Base-by-base conservation (phyloP, 2,113 vertebrate species). In the Cranoglanis bouderius region DNA sequence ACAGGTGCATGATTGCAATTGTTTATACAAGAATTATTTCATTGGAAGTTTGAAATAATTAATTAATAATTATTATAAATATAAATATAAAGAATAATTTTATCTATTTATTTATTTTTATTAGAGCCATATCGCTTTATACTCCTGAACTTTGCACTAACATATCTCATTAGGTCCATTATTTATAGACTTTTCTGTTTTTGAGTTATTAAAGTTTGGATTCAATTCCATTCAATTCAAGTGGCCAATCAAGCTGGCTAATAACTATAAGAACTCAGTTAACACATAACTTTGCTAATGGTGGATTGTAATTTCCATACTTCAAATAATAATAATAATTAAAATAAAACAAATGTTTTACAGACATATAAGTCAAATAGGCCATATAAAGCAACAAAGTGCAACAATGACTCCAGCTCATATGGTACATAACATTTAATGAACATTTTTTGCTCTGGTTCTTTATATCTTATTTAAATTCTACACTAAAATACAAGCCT, bases 11-110 rank as follows among this genome's bases (percentile, higher is more conserved):
- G n/a, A n/a, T n/a, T n/a, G n/a, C 18, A 18, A 59, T 59, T 88
- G 82, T 84, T 65, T 78, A n/a, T 51, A 51, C 12, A 78, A 78
- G 13, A 84, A 84, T n/a, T 46, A 46, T n/a, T 46, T 84, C 13
- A 65, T n/a, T 46, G 38, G 75, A 65, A n/a, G 57, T 84, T 84
- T 46, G 35, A 13, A 61, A 83, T 46, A 65, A 65, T n/a, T n/a
- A n/a, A n/a, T n/a, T n/a, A n/a, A n/a, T n/a, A n/a, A n/a, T n/a
- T n/a, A n/a, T n/a, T n/a, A n/a, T n/a, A n/a, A n/a, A n/a, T n/a
- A n/a, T n/a, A n/a, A n/a, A n/a, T n/a, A n/a, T n/a, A n/a, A n/a
- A n/a, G n/a, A n/a, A n/a, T n/a, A n/a, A n/a, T n/a, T 65, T n/a
- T 65, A 61, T 65, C 1, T 65, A n/a, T n/a, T 4, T 13, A n/a